These are phyloP conservation scores for Cephus cinctus DNA, from an alignment of 1,140 invertebrate species.

Conservation along the genomic window DNA sequence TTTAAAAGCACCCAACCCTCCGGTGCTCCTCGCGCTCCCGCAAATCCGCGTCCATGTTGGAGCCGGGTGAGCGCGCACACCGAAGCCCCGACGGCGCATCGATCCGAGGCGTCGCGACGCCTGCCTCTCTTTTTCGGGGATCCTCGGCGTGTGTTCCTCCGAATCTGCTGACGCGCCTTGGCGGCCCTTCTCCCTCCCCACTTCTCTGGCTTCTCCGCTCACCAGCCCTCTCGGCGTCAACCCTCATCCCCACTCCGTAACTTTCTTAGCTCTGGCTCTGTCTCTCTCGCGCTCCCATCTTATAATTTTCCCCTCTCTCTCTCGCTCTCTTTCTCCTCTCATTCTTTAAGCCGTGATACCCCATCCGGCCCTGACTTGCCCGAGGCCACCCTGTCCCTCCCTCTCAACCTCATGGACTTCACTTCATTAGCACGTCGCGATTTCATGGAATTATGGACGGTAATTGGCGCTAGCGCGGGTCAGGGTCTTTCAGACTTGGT, in stretches of 20 bases:
- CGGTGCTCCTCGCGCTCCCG: slow-evolving; percentile 19
- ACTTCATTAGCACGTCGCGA: no score
- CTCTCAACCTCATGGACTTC: no score
- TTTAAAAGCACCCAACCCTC: no score
- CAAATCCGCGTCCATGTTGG: slow-evolving; percentile 47
- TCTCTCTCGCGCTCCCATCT: no score
- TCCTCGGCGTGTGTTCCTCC: slow-evolving; percentile 43
- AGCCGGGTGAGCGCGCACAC: slow-evolving; percentile 44
- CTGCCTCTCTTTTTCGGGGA: slow-evolving; percentile 44
- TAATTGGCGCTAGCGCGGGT: no score
- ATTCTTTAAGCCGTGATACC: no score
- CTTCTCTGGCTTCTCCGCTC: slow-evolving; percentile 1
- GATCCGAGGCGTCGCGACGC: slow-evolving; percentile 47
- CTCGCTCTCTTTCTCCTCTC: background rate
- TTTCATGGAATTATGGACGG: no score
- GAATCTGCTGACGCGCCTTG: slow-evolving; percentile 16
- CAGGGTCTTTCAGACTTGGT: no score
- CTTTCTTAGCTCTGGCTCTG: no score
- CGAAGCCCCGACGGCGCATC: slow-evolving; percentile 46
- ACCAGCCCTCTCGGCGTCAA: slow-evolving; percentile 25
- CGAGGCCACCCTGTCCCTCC: no score
- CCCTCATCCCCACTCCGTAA: no score
- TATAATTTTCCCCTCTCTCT: background rate
- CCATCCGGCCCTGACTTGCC: no score
- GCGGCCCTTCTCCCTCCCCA: background rate